Evolutionary conservation across 2,888 invertebrate species (phyloP), one percentile per base, ranked within the genome.

Genomic region (Catotricha subobsoleta): DNA sequence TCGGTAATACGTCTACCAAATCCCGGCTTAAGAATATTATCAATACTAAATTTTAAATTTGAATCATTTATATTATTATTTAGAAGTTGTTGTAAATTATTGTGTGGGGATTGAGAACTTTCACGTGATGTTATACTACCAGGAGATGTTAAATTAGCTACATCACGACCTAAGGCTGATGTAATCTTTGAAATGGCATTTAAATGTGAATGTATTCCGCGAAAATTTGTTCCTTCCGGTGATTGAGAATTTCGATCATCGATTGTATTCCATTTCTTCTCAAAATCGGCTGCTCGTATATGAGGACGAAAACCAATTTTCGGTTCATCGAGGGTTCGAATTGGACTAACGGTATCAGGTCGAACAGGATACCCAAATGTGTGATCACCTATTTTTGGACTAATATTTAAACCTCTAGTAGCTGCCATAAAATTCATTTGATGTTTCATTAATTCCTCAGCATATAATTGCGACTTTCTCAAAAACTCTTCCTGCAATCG

Each of bases 21-120:
- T 56, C 87, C 86, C 0, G 86, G 86, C 53, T 82, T 76, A 19
- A 87, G 61, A 45, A 87, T 87, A 59, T 87, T 86, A 52, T 81
- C 82, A 56, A 88, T 84, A 53, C 84, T 84, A 64, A 86, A 87
- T 50, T 80, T 78, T 25, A 87, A 58, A 49, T 71, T 70, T 36
- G 66, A 66, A 45, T 73, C 73, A 45, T 72, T 69, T 3, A 64
- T 48, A 46, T 61, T 57, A 43, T 62, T 57, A 29, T 59, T 33
- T 45, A 37, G 28, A 8, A 56, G 30, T 52, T 52, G 38, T 25
- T 13, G 23, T n/a, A n/a, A n/a, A n/a, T n/a, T n/a, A n/a, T n/a
- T n/a, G n/a, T n/a, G 51, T 49, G 45, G 50, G 42, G 42, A 49
- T 36, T 47, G 48, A 10, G 49, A 48, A 15, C 44, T 45, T 36